Evolutionary conservation across 2,888 invertebrate species (phyloP), one percentile per base, ranked within the genome.

Genomic region (Heliconius ismenius): DNA sequence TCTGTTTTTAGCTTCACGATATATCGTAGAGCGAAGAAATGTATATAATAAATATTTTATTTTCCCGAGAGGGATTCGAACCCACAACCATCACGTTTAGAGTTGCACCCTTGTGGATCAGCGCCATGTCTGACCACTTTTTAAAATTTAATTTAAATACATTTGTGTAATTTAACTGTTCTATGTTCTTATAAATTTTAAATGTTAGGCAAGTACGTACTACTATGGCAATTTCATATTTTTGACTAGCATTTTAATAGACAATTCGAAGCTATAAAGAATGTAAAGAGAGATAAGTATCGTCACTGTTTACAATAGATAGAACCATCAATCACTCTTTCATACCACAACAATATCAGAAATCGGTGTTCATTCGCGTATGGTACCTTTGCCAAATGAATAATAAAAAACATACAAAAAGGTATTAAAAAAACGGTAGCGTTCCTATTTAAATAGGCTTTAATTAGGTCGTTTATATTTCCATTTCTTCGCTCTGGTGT

Each of bases 321-420:
- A 6, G 62, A 13, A 54, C 62, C 63, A 80, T 77, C 76, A 80
- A 81, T 80, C 79, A 79, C 60, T 63, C 58, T 36, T 70, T 75
- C 62, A 76, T 68, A 68, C 69, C 32, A 75, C 69, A 63, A 79
- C 74, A 81, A 76, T 80, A 76, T 77, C 68, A 74, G 70, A 78
- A 79, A 78, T 79, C 70, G 77, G 79, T 73, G 77, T 67, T 77
- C 65, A 76, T 70, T 74, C 65, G 28, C 26, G 77, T 74, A 78
- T 81, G 80, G 81, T 81, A 81, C 80, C 63, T 67, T 73, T 74
- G 73, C 39, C 76, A 60, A 74, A 67, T 26, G 67, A 70, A 36
- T 65, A 68, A 69, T 28, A 43, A 32, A 43, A 32, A 64, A 49
- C 63, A 18, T n/a, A 26, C 21, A 11, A 13, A 72, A 60, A 72